Conservation (phyloP, 2,888 invertebrate species). For the Calameuta filiformis region DNA sequence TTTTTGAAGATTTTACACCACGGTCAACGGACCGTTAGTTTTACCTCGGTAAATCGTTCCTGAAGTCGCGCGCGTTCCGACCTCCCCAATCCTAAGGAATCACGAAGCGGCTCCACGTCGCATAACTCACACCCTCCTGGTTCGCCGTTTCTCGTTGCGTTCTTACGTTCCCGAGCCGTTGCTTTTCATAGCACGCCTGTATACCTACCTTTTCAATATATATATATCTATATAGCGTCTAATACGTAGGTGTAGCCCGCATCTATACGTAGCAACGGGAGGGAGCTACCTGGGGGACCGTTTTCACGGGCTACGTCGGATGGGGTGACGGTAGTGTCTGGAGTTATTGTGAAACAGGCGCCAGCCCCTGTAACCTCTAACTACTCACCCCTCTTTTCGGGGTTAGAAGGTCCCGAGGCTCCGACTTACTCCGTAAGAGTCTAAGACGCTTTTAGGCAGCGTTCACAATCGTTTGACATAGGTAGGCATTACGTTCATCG, state of each 20-base stretch:
- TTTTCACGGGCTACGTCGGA: conserved; percentile 36
- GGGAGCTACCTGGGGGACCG: conserved; percentile 38
- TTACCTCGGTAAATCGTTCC: conserved; percentile 8
- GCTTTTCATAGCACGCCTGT: background rate
- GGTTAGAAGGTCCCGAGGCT: conserved; percentile 9
- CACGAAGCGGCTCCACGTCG: background rate
- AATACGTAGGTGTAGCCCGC: background rate
- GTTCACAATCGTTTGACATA: background rate
- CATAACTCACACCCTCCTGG: conserved; percentile 4
- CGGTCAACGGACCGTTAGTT: background rate
- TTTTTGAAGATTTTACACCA: background rate
- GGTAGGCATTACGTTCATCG: background rate
- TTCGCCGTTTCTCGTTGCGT: background rate
- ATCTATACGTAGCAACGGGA: conserved; percentile 10
- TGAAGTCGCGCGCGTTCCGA: conserved; percentile 3
- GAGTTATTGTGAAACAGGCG: conserved; percentile 49
- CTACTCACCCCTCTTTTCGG: conserved; percentile 9
- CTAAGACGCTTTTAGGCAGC: background rate
- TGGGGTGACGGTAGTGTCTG: conserved; percentile 38
- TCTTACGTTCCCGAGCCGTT: conserved; percentile 1
- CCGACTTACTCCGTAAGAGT: conserved; percentile 7
- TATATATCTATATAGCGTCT: background rate
- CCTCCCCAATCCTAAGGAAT: background rate
- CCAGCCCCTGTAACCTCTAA: conserved; percentile 39
- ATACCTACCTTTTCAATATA: background rate